Percentiles rank a stretch among this genome's conserved stretches.
Conservation (phyloP, 1,140 invertebrate genomes). For the Bombus difficillimus region DNA sequence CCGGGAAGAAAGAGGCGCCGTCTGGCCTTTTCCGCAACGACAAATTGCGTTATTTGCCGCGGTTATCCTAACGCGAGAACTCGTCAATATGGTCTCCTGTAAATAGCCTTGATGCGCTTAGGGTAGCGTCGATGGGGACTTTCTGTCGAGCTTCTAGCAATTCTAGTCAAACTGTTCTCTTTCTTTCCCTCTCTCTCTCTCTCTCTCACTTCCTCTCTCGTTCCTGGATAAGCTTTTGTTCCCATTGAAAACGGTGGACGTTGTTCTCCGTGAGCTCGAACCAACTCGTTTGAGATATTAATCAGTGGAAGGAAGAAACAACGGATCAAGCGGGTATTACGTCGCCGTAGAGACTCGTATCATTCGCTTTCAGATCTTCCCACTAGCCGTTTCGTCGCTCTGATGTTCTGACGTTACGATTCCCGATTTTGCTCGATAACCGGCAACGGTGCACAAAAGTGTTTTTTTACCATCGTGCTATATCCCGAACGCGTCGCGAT, state of each 20-base stretch:
- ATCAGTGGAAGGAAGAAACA: slow-evolving; percentile 47
- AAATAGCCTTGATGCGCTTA: background rate
- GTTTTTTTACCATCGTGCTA: background rate
- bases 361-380: background rate
- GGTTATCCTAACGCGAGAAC: background rate
- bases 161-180: background rate
- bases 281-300: slow-evolving; percentile 61
- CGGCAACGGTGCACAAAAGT: background rate
- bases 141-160: slow-evolving; percentile 43
- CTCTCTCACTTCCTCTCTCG: background rate
- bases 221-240: slow-evolving; percentile 61
- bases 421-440: background rate
- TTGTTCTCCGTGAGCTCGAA: slow-evolving; percentile 25
- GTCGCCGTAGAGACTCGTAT: slow-evolving; percentile 6
- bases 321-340: slow-evolving; percentile 51
- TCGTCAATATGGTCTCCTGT: background rate
- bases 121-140: slow-evolving; percentile 3
- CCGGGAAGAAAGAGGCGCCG: background rate
- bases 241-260: slow-evolving; percentile 55
- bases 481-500: background rate
- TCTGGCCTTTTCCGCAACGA: background rate
- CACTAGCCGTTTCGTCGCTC: background rate
- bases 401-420: background rate
- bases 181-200: background rate
- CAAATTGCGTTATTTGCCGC: background rate